Base-by-base conservation (phyloP, 2,113 vertebrate genomes). In the Anas platyrhynchos region DNA sequence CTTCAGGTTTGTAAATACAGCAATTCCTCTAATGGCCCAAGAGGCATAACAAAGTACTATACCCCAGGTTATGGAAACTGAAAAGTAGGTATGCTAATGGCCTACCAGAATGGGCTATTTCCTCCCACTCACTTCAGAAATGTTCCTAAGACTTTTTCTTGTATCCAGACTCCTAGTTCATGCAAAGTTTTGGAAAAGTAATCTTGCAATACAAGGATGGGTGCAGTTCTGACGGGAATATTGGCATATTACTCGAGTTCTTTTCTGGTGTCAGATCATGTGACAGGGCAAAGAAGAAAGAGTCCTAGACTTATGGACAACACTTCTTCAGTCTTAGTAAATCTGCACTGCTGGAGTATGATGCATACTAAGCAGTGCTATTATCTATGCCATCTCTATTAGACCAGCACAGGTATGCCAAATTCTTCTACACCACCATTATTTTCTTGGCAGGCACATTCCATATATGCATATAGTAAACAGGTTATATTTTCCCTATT, bases 401-500 rank as follows among this genome's bases (percentile, higher is more conserved):
- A 25, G 26, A 56, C 7, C 13, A 65, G 23, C 58, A 59, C 7
- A 77, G 23, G 2, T 13, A 41, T 41, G 4, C 1, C 16, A 58
- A 58, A 3, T 71, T 87, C 32, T 71, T 27, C 12, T 54, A 1
- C 27, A 66, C n/a, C 6, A 44, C 1, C 3, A 18, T 25, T 74
- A 31, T 77, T 61, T 77, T 66, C 15, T 69, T 77, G 41, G 14
- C 34, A 71, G 48, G 61, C 74, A 5, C 41, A 52, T 69, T 87
- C 32, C 15, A 29, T 0, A 0, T n/a, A 23, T 2, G 2, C 21
- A 23, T 26, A 34, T 15, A 20, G 3, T 34, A 61, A 44, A 77
- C 13, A 36, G 26, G 27, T n/a, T 67, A 23, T 63, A 76, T 43
- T 72, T 79, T 18, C 12, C 10, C 5, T 46, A n/a, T 46, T 76